phyloP scores from a whole-genome alignment of 2,888 invertebrate genomes.

The Erpobdella octoculata region DNA sequence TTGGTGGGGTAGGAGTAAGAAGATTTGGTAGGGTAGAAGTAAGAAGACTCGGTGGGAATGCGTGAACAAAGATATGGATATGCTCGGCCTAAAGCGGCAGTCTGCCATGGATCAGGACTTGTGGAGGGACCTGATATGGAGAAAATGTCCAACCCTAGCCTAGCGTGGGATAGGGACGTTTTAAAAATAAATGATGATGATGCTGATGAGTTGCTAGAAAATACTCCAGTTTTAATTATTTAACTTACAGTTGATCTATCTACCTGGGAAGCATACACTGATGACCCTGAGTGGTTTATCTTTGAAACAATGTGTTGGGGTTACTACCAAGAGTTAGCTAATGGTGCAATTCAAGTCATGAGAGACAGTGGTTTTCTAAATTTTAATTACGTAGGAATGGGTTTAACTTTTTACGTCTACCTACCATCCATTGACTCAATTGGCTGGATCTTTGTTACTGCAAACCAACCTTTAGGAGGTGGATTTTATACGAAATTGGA shows the following conservation, averaged over 20 bases:
- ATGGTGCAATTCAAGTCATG: not conserved
- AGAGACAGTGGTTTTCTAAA: slow-evolving; percentile 10
- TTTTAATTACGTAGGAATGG: not conserved
- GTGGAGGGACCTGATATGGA: too few species aligned
- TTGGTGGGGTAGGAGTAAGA: too few species aligned
- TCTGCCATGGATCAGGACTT: too few species aligned
- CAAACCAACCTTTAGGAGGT: slow-evolving; percentile 10
- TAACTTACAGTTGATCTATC: not conserved
- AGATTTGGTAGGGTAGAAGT: too few species aligned
- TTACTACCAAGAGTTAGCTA: not conserved
- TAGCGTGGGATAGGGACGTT: too few species aligned
- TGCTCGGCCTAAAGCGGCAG: too few species aligned
- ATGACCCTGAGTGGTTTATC: slow-evolving; percentile 14
- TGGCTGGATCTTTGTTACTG: slow-evolving; percentile 22
- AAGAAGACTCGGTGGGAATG: too few species aligned
- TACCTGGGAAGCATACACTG: slow-evolving; percentile 1
- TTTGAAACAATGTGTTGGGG: slow-evolving; percentile 12
- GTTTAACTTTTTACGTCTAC: slow-evolving; percentile 16
- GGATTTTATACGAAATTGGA: not conserved
- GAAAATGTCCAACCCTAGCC: too few species aligned
- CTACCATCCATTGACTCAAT: not conserved
- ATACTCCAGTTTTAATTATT: too few species aligned
- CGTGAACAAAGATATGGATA: too few species aligned
- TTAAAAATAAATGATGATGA: too few species aligned
- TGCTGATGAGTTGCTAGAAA: too few species aligned